phyloP scores from a whole-genome alignment of 2,113 vertebrate species.

The Sclerurus mexicanus region DNA sequence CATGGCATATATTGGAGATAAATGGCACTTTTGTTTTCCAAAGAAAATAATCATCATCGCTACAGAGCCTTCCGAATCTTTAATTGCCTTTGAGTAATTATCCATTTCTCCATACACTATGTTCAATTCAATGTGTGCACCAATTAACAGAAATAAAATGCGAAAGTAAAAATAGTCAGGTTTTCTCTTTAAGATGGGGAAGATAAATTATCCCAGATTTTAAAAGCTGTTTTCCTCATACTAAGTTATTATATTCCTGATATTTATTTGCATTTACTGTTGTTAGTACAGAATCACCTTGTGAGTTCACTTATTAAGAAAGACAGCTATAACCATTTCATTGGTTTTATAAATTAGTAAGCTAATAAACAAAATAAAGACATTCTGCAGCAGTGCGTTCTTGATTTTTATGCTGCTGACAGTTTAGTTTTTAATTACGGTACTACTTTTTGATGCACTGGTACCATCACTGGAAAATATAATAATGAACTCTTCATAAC shows the following conservation, averaged over 20 bases:
- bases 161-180: not conserved
- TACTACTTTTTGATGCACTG: not conserved
- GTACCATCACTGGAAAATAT: not conserved
- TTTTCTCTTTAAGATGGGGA: not conserved
- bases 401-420: not conserved
- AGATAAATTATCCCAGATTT: not conserved
- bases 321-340: not conserved
- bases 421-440: not conserved
- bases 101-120: not conserved
- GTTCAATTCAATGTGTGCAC: conserved; percentile 29
- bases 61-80: conserved; percentile 34
- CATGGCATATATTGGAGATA: conserved; percentile 47
- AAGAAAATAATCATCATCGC: conserved; percentile 68
- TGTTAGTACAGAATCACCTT: not conserved
- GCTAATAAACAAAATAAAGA: not conserved
- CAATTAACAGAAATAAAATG: conserved; percentile 32
- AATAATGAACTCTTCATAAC: not conserved
- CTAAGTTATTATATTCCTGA: not conserved
- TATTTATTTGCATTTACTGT: not conserved
- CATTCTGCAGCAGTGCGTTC: not conserved
- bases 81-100: conserved; percentile 65
- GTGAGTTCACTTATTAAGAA: not conserved
- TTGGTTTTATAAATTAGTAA: not conserved
- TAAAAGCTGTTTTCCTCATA: not conserved
- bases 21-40: conserved; percentile 36